Conservation (phyloP, 2,888 invertebrate species). For the Euproctis similis region DNA sequence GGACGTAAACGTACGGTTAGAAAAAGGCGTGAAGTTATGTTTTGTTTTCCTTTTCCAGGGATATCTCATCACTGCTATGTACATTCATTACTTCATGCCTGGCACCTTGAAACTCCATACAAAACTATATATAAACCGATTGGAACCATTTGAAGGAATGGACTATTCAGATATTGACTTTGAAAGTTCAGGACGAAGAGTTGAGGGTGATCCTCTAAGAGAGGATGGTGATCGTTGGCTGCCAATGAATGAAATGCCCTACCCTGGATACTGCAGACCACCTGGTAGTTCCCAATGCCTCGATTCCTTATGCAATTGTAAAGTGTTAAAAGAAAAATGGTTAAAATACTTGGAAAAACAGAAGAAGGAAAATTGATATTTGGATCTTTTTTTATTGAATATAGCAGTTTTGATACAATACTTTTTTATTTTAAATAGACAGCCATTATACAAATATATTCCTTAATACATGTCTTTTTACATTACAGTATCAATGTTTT, state of each 20-base stretch:
- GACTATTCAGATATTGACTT: constrained; percentile 12
- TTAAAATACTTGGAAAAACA: constrained; percentile 13
- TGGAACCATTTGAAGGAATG: constrained; percentile 16
- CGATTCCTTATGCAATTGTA: constrained; percentile 50
- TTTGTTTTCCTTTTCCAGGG: constrained; percentile 37
- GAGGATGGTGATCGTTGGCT: constrained; percentile 32
- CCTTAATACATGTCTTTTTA: not conserved
- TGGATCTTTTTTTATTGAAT: too few relatives aligned
- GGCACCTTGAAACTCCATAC: constrained; percentile 40
- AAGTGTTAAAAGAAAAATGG: constrained; percentile 40
- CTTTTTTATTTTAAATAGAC: too few relatives aligned
- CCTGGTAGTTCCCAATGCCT: constrained; percentile 44
- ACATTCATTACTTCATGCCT: constrained; percentile 43
- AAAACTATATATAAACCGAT: constrained; percentile 18
- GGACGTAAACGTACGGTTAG: too few relatives aligned
- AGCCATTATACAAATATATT: constrained; percentile 5
- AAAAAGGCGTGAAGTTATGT: too few relatives aligned
- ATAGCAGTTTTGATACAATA: too few relatives aligned
- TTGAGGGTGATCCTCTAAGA: too few relatives aligned
- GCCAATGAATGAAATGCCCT: constrained; percentile 44
- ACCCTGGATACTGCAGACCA: constrained; percentile 57
- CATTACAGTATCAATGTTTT: too few relatives aligned
- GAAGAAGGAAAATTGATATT: not conserved
- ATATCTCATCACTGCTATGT: constrained; percentile 35
- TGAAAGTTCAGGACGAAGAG: constrained; percentile 16